A percentile compares a stretch with the other conserved stretches of the same genome.
Conservation (phyloP, 2,797 vertebrate species). For the Spinus pinus region DNA sequence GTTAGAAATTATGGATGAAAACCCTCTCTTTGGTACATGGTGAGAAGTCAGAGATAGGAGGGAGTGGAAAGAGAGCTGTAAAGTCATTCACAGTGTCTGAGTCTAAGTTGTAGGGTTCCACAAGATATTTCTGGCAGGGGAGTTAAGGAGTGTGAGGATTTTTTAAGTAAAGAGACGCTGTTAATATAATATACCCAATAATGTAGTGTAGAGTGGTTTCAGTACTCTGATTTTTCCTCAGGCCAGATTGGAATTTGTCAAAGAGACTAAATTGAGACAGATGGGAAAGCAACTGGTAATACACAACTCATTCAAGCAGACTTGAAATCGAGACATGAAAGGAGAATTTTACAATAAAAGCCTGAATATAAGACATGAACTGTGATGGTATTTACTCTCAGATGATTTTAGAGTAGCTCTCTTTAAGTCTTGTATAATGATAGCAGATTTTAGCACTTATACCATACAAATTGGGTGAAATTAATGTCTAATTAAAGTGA, state of each 20-base stretch:
- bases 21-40: background rate
- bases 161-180: background rate
- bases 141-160: background rate
- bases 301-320: constrained; percentile 48
- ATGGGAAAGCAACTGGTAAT: constrained; percentile 48
- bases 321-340: constrained; percentile 54
- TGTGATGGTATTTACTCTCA: constrained; percentile 26
- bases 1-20: constrained; percentile 17
- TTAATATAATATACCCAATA: constrained; percentile 39
- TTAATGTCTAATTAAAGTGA: constrained; percentile 1
- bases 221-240: constrained; percentile 39
- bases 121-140: background rate
- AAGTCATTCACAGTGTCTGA: background rate
- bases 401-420: background rate
- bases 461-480: background rate
- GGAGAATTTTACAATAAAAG: constrained; percentile 35
- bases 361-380: constrained; percentile 33
- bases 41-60: background rate
- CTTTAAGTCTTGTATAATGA: background rate
- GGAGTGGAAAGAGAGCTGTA: background rate
- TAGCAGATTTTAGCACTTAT: constrained; percentile 1
- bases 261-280: constrained; percentile 48
- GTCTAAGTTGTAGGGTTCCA: background rate
- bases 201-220: constrained; percentile 4
- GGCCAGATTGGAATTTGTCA: constrained; percentile 52